Evolutionary conservation across 2,113 vertebrate genomes (phyloP), one percentile per base, ranked within the genome.

Genomic region (Lophius piscatorius): DNA sequence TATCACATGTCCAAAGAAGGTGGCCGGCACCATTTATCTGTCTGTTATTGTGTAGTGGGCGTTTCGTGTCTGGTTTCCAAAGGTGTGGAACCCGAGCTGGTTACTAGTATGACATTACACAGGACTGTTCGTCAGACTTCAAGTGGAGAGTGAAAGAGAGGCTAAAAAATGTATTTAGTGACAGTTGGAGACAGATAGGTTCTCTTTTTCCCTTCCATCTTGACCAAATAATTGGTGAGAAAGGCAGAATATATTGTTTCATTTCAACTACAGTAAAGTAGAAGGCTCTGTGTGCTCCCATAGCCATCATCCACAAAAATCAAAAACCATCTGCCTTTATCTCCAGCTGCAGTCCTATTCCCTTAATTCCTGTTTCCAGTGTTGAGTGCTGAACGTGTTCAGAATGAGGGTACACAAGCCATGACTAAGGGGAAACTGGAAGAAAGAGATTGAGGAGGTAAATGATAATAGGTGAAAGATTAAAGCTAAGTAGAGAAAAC

Each of bases 1-100:
- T 18, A 34, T 56, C n/a, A n/a, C n/a, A n/a, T 61, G 46, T 21
- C 61, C 34, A 9, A 12, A 23, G 48, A 56, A 62, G 11, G 22
- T 18, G 46, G 12, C 39, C 56, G 36, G 28, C 16, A 31, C 46
- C 14, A 50, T 23, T 8, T 52, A 20, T 46, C 45, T 70, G 69
- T 76, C 39, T 69, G 29, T 14, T 9, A 24, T 18, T 67, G 10
- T 67, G n/a, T 57, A 65, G 4, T 63, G 26, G 55, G 3, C 67
- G 29, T 67, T 13, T 60, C 73, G 80, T 60, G 55, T 81, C 72
- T 50, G 60, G 62, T 88, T 83, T 76, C 76, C 44, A 62, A 70
- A 49, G 64, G 62, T 52, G 56, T 84, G 83, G 62, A 87, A 87
- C 66, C 74, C 75, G 74, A 83, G 80, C 74, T 16, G 51, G 46